Conservation (phyloP, 2,113 vertebrate genomes). For the Poecilia latipinna region DNA sequence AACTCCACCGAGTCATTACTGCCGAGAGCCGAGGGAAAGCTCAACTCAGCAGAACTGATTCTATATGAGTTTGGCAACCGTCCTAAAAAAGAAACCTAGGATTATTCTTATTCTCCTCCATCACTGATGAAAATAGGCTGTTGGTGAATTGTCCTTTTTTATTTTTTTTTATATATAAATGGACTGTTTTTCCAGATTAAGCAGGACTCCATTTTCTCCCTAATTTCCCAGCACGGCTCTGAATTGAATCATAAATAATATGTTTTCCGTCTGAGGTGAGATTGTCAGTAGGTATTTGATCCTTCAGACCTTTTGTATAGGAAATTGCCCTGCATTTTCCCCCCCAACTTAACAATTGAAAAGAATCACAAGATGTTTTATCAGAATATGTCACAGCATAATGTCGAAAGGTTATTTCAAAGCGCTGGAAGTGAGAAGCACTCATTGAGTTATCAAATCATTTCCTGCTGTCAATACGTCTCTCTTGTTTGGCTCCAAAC, state of each 20-base stretch:
- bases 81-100: too few relatives aligned
- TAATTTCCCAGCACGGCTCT: too few relatives aligned
- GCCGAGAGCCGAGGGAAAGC: too few relatives aligned
- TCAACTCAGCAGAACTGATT: too few relatives aligned
- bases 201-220: too few relatives aligned
- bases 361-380: slow-evolving; percentile 13
- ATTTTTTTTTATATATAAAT: too few relatives aligned
- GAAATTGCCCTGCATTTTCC: neutral
- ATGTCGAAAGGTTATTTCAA: neutral
- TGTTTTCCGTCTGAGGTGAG: slow-evolving; percentile 5
- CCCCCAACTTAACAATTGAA: slow-evolving; percentile 10
- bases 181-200: too few relatives aligned
- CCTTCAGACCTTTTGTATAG: neutral
- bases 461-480: neutral
- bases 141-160: too few relatives aligned
- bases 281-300: slow-evolving; percentile 21
- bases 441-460: neutral
- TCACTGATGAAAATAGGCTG: too few relatives aligned
- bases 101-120: too few relatives aligned
- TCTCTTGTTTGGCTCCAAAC: slow-evolving; percentile 7
- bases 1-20: too few relatives aligned
- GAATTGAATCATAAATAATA: slow-evolving; percentile 16
- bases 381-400: neutral
- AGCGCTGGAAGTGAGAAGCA: neutral
- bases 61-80: too few relatives aligned